Evolutionary conservation across 2,113 vertebrate genomes (phyloP), one percentile per base, ranked within the genome.

Genomic region (Laterallus jamaicensis): DNA sequence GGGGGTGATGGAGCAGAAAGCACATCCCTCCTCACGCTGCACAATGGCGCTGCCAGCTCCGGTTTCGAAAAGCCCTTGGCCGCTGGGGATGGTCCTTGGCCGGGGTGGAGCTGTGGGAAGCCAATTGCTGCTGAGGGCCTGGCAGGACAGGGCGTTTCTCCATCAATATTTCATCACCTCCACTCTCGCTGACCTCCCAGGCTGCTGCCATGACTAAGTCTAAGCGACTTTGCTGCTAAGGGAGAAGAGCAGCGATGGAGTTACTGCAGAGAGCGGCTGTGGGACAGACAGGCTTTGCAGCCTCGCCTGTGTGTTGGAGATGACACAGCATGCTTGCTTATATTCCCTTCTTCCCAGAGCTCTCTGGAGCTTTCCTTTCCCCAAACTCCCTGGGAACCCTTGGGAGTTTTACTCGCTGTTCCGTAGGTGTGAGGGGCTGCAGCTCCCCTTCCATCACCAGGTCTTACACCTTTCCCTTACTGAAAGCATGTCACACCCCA

Each of bases 51-150:
- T 11, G 70, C 40, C 0, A 1, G 26, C 55, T 70, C 29, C 68
- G 12, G 18, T 24, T 39, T 7, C 1, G 2, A 0, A 2, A 12
- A 35, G 19, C 13, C 15, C 42, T 10, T 0, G 2, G 52, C 66
- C 18, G 0, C 40, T 5, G 54, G 70, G 89, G 40, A 35, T 0
- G 3, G 4, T 26, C 29, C 52, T 9, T 0, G 0, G 28, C 28
- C 1, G 1, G 20, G 20, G 1, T 6, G 67, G 54, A 31, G 68
- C 32, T 2, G 0, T 1, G 0, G 63, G 49, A 17, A 85, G 55
- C 54, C 82, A 58, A 82, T 82, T 0, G 2, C 70, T 12, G 47
- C 44, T 0, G 3, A 10, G 39, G 59, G 42, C 42, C 19, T 11
- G 44, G 59, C 64, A 76, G 88, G 55, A 80, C 75, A 71, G 47